These are phyloP conservation scores for Camelus bactrianus DNA, from an alignment of 2,113 vertebrate genomes.

Conservation along the genomic window DNA sequence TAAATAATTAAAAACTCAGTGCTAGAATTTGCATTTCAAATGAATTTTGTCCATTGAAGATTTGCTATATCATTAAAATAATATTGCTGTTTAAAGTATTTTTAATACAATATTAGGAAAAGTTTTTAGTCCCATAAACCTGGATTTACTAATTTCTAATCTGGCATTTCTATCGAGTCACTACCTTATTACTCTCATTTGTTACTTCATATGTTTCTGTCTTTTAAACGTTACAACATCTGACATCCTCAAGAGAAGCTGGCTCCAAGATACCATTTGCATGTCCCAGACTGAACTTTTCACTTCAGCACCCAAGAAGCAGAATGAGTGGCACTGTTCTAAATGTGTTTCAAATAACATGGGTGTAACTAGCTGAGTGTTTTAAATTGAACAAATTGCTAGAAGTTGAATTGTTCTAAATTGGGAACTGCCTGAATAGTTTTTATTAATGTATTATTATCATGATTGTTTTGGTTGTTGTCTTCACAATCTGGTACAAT, in stretches of 20 bases:
- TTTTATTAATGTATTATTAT: neutral
- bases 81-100: neutral
- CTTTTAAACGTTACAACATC: neutral
- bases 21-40: neutral
- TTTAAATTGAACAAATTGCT: neutral
- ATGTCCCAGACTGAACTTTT: neutral
- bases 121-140: neutral
- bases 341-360: neutral
- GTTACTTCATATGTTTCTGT: neutral
- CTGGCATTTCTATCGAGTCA: neutral
- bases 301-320: neutral
- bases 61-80: neutral
- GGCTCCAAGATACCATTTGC: neutral
- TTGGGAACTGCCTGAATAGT: neutral
- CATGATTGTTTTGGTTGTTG: neutral
- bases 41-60: neutral
- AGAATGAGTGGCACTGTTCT: neutral
- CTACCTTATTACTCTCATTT: neutral
- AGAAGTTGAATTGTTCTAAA: neutral
- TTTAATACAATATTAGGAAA: neutral
- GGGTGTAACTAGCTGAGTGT: neutral
- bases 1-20: neutral
- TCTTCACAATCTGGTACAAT: neutral
- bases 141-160: neutral
- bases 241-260: neutral